phyloP scores from a whole-genome alignment of 2,797 vertebrate genomes.

The Sparus aurata region DNA sequence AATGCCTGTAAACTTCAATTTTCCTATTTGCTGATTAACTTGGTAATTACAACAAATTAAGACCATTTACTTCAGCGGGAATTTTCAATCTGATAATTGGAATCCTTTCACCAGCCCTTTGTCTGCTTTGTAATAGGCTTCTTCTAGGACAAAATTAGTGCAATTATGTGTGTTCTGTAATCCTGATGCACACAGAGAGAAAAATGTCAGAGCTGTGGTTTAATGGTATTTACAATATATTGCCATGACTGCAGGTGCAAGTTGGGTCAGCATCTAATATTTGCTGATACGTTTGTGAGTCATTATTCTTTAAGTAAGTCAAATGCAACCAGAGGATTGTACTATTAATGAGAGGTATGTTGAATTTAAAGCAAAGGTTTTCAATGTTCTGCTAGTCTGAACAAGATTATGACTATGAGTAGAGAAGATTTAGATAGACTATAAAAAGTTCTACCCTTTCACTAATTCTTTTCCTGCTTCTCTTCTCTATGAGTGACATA shows the following conservation, averaged over 20 bases:
- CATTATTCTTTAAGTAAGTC: no score
- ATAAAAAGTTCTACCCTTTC: no score
- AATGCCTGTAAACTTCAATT: slow-evolving; percentile 67
- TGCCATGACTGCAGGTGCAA: not conserved
- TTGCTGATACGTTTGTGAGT: no score
- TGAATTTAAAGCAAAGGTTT: no score
- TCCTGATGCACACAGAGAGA: slow-evolving; percentile 55
- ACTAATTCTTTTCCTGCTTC: no score
- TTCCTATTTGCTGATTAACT: slow-evolving; percentile 73
- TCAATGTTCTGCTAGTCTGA: no score
- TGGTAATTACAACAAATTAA: slow-evolving; percentile 81
- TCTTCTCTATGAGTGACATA: no score
- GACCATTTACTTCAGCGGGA: slow-evolving; percentile 68
- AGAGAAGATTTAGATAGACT: no score
- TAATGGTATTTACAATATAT: slow-evolving; percentile 13
- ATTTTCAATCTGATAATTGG: slow-evolving; percentile 75
- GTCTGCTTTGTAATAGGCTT: slow-evolving; percentile 67
- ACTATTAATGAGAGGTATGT: no score
- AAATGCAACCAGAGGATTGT: no score
- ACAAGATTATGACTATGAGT: no score
- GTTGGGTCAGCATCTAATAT: no score
- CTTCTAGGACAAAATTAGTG: slow-evolving; percentile 62
- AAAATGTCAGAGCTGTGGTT: slow-evolving; percentile 33
- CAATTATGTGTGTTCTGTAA: slow-evolving; percentile 70
- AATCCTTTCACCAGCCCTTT: slow-evolving; percentile 67